Evolutionary conservation across 2,797 vertebrate species (phyloP).

Genomic region (Oreochromis mossambicus): DNA sequence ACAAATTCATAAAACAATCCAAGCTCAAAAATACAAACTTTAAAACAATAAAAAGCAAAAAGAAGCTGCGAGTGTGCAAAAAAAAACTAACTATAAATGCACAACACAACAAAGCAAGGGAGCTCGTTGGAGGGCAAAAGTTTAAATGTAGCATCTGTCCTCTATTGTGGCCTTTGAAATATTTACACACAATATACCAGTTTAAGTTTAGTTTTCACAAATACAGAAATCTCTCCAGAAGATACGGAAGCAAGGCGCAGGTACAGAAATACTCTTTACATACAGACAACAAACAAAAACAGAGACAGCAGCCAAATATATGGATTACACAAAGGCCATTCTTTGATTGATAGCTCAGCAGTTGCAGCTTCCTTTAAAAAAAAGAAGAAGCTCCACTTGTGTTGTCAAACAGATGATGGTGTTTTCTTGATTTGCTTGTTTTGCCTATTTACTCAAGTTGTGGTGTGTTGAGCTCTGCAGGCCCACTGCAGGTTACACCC

Average conservation of each 20-base stretch:
- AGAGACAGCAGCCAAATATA: not conserved
- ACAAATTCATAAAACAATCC: not conserved
- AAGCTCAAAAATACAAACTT: not conserved
- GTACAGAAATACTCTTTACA: not conserved
- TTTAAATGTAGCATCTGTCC: not conserved
- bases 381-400: not conserved
- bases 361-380: not conserved
- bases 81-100: not conserved
- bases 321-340: not conserved
- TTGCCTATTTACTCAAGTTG: not conserved
- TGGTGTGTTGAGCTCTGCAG: not conserved
- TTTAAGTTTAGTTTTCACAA: not conserved
- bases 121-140: accelerated
- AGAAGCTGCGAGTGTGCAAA: accelerated
- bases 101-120: not conserved
- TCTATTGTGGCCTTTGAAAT: not conserved
- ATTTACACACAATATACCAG: not conserved
- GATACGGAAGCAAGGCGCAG: not conserved
- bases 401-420: not conserved
- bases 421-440: not conserved
- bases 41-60: accelerated
- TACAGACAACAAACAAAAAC: not conserved
- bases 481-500: not conserved
- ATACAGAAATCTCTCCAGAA: not conserved
- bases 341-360: not conserved